Conservation (phyloP, 2,113 vertebrate genomes). For the Ceuthmochares aereus region DNA sequence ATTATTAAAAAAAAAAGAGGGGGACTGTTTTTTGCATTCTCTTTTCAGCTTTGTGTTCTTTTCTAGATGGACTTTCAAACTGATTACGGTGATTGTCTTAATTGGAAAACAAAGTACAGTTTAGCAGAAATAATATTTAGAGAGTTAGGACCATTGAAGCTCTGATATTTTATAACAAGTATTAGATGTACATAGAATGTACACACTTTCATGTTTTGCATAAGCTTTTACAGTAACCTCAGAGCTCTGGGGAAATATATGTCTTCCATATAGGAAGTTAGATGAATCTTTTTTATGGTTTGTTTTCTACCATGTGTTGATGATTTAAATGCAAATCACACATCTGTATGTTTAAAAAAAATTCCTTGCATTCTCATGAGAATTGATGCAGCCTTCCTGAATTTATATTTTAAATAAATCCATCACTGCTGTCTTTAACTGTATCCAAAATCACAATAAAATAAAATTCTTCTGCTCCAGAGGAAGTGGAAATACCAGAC, state of each 20-base stretch:
- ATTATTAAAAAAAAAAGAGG: constrained; percentile 1
- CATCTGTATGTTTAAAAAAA: constrained; percentile 38
- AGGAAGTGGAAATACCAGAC: constrained; percentile 1
- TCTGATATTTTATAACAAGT: constrained; percentile 67
- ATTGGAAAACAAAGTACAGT: constrained; percentile 23
- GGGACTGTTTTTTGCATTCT: neutral
- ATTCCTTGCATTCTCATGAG: constrained; percentile 37
- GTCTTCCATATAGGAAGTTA: constrained; percentile 70
- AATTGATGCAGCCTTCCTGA: constrained; percentile 40
- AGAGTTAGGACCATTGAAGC: neutral
- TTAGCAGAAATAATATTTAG: neutral
- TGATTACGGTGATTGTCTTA: neutral
- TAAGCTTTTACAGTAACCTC: constrained; percentile 69
- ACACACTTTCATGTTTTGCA: constrained; percentile 77
- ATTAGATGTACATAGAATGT: constrained; percentile 80
- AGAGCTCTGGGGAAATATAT: constrained; percentile 57
- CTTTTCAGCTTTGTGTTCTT: constrained; percentile 54
- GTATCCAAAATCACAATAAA: neutral
- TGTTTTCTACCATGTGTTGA: constrained; percentile 52
- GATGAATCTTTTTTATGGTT: constrained; percentile 44
- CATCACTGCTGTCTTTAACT: neutral
- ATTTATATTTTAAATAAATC: constrained; percentile 25
- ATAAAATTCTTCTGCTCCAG: neutral
- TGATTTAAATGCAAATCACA: constrained; percentile 53
- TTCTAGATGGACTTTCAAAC: neutral